These are phyloP conservation scores for Misgurnus mizolepis DNA, from an alignment of 2,113 vertebrate species.

Conservation along the genomic window DNA sequence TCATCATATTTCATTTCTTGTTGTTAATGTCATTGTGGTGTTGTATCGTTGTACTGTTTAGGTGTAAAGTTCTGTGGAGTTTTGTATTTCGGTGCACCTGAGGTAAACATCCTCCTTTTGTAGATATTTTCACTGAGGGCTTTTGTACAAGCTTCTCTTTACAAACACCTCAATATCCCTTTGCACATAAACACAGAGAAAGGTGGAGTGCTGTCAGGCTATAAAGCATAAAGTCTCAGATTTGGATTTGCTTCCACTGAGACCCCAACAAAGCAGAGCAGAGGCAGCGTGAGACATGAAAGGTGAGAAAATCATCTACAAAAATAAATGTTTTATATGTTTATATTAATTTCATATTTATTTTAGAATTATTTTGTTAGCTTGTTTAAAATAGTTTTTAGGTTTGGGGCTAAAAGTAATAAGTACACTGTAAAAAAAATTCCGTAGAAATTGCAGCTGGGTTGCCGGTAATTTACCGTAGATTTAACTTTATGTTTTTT, in stretches of 20 bases:
- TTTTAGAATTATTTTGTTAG: background rate
- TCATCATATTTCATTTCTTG: conserved; percentile 14
- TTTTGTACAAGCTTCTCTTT: background rate
- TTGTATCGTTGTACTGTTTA: background rate
- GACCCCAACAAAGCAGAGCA: background rate
- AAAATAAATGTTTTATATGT: background rate
- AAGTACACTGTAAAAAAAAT: no score
- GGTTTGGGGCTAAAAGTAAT: no score
- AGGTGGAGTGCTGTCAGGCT: conserved; percentile 1
- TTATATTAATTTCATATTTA: background rate
- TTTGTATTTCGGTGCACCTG: background rate
- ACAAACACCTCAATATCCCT: background rate
- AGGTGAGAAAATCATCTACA: conserved; percentile 24
- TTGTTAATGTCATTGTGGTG: conserved; percentile 1
- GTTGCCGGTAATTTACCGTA: no score
- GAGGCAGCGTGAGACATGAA: conserved; percentile 17
- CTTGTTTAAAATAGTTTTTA: no score
- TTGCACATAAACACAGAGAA: background rate
- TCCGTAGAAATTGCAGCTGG: no score
- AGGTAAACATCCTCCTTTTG: background rate
- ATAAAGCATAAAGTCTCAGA: conserved; percentile 5
- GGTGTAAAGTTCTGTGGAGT: background rate
- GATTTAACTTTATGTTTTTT: no score
- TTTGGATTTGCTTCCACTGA: background rate
- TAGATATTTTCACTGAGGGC: background rate